Percentiles rank a stretch among this genome's conserved stretches.
Conservation (phyloP, 2,797 vertebrate genomes). For the Calcarius lapponicus region DNA sequence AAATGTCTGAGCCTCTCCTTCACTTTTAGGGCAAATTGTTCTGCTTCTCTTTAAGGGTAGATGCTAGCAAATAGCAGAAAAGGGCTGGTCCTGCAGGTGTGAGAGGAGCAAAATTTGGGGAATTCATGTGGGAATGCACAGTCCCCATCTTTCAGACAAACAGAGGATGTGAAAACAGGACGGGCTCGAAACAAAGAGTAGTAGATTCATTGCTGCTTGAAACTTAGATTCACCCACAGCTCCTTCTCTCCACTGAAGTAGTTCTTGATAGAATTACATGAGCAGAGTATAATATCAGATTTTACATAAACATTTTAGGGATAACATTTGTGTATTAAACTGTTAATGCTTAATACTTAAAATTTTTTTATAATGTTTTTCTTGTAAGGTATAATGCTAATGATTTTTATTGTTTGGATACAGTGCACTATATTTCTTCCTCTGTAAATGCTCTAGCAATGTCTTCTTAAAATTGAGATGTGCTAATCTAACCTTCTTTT, state of each 20-base stretch:
- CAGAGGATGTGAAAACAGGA: not conserved
- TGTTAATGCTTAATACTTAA: not conserved
- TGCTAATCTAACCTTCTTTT: slow-evolving; percentile 44
- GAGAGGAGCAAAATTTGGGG: not conserved
- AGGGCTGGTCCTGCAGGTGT: not conserved
- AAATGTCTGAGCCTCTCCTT: not conserved
- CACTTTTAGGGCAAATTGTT: not conserved
- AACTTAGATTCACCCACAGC: not conserved
- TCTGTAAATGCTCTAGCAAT: not conserved
- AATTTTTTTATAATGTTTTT: not conserved
- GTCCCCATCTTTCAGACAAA: not conserved
- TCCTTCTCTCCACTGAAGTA: not conserved
- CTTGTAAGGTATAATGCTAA: not conserved
- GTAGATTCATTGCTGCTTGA: not conserved
- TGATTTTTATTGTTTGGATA: not conserved
- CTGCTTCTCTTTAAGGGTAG: not conserved
- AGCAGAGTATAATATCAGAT: not conserved
- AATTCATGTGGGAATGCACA: not conserved
- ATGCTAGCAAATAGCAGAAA: not conserved
- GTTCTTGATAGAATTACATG: not conserved
- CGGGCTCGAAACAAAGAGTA: not conserved
- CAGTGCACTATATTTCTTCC: not conserved
- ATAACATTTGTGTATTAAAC: not conserved
- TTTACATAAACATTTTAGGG: not conserved
- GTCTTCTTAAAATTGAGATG: not conserved